Evolutionary conservation across 2,797 vertebrate genomes (phyloP), one percentile per base, ranked within the genome.

Genomic region (Platyrinchus mystaceus): DNA sequence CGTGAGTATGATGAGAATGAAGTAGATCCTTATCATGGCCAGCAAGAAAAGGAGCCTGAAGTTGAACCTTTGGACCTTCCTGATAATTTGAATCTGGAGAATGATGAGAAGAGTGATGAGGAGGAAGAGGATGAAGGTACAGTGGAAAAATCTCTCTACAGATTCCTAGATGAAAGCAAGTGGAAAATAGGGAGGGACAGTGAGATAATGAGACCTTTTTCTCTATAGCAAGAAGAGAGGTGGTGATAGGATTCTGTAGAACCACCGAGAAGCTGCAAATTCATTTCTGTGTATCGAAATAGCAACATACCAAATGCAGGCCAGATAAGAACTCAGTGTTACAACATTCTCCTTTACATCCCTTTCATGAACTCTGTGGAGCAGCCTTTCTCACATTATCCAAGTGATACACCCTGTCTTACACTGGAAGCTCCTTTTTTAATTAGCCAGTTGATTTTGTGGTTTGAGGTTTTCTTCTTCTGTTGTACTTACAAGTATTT

Each of bases 1-100:
- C 98, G 98, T 52, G 99, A 99, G 76, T 99, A 99, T 94, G 99
- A 99, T 96, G 99, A 99, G 85, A 99, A 99, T 5, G 99, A 99
- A 95, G 97, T 98, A 74, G 99, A 99, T 93, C 99, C 99, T 20
- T 99, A 99, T 85, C 99, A 99, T 10, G 98, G 98, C 77, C 98
- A 98, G 86, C 98, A 99, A 92, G 98, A 99, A 78, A 97, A 98
- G 58, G 98, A 98, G 55, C 97, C 98, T 10, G 99, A 99, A 88
- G 84, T 98, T 1, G 99, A 99, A 88, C 97, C 98, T 85, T 98
- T 99, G 96, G 98, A 99, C 50, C 98, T 99, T 78, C 99, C 99
- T 3, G 98, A 99, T 44, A 98, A 99, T 56, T 97, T 99, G 63
- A 99, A 99, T 94, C 97, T 99, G 84, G 99, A 99, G 84, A 97